A percentile compares a stretch with the other conserved stretches of the same genome.
Conservation (phyloP, 2,113 vertebrate genomes). For the Sander vitreus region DNA sequence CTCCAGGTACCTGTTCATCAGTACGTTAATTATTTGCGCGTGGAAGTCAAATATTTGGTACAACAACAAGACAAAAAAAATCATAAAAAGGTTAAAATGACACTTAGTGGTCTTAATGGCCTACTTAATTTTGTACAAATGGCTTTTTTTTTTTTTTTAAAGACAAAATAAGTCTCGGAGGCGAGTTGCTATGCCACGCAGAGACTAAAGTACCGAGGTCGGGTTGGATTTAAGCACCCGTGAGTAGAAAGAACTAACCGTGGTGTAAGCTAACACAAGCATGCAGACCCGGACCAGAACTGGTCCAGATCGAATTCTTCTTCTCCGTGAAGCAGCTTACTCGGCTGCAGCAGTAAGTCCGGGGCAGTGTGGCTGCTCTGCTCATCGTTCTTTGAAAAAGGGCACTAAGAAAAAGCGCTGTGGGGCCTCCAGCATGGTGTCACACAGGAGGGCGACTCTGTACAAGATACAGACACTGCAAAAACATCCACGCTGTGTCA, state of each 20-base stretch:
- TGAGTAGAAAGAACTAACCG: slow-evolving; percentile 52
- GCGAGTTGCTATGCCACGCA: slow-evolving; percentile 14
- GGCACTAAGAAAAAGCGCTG: slow-evolving; percentile 3
- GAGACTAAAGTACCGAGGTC: slow-evolving; percentile 69
- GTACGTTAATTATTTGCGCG: neutral
- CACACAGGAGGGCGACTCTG: neutral
- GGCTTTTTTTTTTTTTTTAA: slow-evolving; percentile 51
- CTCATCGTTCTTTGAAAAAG: neutral
- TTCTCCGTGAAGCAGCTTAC: neutral
- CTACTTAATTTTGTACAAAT: slow-evolving; percentile 70
- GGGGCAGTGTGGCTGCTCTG: neutral
- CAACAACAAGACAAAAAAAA: slow-evolving; percentile 61
- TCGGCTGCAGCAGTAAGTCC: neutral
- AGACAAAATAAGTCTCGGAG: slow-evolving; percentile 46
- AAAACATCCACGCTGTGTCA: neutral
- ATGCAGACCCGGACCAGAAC: slow-evolving; percentile 37
- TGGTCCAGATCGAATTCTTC: slow-evolving; percentile 3
- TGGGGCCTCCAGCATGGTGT: slow-evolving; percentile 6
- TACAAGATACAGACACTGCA: slow-evolving; percentile 14
- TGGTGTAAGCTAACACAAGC: slow-evolving; percentile 38
- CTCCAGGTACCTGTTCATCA: slow-evolving; percentile 35
- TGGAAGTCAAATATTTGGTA: slow-evolving; percentile 72
- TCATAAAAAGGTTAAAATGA: slow-evolving; percentile 57
- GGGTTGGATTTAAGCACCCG: slow-evolving; percentile 72
- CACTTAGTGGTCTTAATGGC: slow-evolving; percentile 38